Evolutionary conservation across 2,888 invertebrate genomes (phyloP), one percentile per base, ranked within the genome.

Genomic region (Drosophila aldrichi): DNA sequence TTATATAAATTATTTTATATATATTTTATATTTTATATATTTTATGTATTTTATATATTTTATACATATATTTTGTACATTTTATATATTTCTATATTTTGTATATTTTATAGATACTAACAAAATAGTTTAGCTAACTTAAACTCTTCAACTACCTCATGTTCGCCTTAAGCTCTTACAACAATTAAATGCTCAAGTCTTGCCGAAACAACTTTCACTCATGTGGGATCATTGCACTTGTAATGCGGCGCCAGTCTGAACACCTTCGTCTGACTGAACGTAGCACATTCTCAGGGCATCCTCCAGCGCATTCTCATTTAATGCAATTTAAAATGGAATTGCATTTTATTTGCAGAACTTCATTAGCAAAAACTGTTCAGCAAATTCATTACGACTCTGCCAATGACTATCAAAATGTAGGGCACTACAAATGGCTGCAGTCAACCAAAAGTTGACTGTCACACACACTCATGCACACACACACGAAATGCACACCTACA

Each of bases 321-420:
- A 88, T 86, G 82, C 78, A 88, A 83, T 85, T 83, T 86, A 52
- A 80, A 86, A 71, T 72, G 64, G 74, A 88, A 84, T 84, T 84
- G 76, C 89, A 74, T 80, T 83, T 85, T 80, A 85, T 83, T 85
- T 74, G 67, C 75, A 70, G 70, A 79, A 84, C 83, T 84, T 88
- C 83, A 84, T 84, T 84, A 84, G 87, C 89, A 83, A 79, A 79
- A 81, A 74, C 87, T 79, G 69, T 88, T 81, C 69, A 86, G 87
- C 79, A 79, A 84, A 84, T 84, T 84, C 87, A 82, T 84, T 84
- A 82, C 81, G 71, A 79, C 88, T 67, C 61, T 82, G 70, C 76
- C 82, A 75, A 76, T 79, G 76, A 81, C 83, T 86, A 83, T 83
- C 87, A 84, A 88, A 84, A 86, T 88, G 81, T 88, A 72, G 87